Evolutionary conservation across 1,140 invertebrate genomes (phyloP).

Genomic region (Formica selysi): DNA sequence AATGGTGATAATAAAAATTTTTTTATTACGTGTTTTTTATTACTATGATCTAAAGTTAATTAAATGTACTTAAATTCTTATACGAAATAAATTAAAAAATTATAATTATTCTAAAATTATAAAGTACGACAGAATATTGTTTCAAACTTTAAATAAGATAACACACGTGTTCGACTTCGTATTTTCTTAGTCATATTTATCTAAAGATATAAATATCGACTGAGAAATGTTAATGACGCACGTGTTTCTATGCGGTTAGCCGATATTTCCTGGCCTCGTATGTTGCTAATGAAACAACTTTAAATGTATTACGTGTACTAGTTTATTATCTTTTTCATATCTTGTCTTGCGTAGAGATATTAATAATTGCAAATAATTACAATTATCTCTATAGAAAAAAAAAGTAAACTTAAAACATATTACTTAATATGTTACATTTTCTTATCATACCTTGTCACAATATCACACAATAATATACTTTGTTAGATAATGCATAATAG

Average conservation of each 20-base stretch:
- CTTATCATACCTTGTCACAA: background rate
- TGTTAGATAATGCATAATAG: background rate
- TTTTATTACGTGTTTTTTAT: background rate
- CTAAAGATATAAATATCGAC: constrained; percentile 6
- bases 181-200: background rate
- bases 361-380: background rate
- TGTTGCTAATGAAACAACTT: background rate
- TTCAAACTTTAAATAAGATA: constrained; percentile 11
- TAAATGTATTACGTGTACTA: background rate
- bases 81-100: background rate
- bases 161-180: background rate
- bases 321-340: background rate
- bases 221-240: constrained; percentile 6
- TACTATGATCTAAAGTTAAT: background rate
- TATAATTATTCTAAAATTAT: background rate
- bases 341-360: background rate
- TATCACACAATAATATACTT: background rate
- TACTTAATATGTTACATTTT: background rate
- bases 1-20: too few species aligned
- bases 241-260: background rate
- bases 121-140: background rate
- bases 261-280: background rate
- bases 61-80: background rate
- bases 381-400: background rate
- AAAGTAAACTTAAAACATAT: background rate